These are phyloP conservation scores for Nemoura dubitans DNA, from an alignment of 2,888 invertebrate species.

Conservation along the genomic window DNA sequence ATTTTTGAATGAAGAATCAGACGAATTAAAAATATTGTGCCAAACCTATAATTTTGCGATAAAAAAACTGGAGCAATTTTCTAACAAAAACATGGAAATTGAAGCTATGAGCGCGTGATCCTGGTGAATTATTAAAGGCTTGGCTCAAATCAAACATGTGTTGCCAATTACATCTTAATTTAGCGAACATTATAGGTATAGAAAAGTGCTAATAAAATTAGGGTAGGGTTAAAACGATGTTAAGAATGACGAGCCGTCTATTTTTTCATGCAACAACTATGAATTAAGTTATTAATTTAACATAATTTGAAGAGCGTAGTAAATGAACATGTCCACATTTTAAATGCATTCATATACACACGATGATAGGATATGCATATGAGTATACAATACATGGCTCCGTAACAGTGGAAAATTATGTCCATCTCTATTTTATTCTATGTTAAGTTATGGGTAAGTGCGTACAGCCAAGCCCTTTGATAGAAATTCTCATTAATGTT, in stretches of 20 bases:
- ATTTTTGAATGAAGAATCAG: not conserved
- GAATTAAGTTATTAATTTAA: constrained; percentile 33
- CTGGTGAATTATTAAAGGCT: not conserved
- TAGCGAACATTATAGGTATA: not conserved
- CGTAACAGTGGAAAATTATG: no score
- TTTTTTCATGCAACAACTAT: not conserved
- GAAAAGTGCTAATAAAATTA: constrained; percentile 13
- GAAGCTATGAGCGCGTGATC: not conserved
- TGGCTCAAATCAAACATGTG: not conserved
- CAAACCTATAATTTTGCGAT: not conserved
- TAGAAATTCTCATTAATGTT: not conserved
- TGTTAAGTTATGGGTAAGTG: no score
- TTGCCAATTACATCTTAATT: not conserved
- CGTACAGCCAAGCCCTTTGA: not conserved
- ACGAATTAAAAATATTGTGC: not conserved
- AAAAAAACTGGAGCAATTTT: not conserved
- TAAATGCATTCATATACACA: not conserved
- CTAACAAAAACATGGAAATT: not conserved
- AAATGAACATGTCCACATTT: not conserved
- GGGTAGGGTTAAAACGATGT: constrained; percentile 8
- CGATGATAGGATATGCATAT: not conserved
- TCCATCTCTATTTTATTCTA: no score
- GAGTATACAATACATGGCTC: no score
- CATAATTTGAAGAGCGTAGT: constrained; percentile 20
- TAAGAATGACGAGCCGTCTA: not conserved